phyloP scores from a whole-genome alignment of 2,113 vertebrate genomes.

The Hippocampus guttulatus region DNA sequence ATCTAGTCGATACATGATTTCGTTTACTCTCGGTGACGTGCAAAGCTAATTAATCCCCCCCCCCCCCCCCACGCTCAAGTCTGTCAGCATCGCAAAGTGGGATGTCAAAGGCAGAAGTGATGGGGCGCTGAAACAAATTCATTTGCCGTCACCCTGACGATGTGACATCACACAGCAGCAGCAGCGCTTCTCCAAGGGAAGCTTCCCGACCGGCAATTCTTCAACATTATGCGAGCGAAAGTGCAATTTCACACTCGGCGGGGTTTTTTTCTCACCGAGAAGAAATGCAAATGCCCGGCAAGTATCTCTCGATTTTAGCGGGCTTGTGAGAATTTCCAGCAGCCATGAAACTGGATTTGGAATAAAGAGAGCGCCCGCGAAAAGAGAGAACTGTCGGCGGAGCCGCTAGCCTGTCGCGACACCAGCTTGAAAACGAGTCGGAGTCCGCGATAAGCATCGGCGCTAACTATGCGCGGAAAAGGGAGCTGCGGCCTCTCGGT shows the following conservation, averaged over 20 bases:
- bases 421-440: not conserved
- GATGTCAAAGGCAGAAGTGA: not conserved
- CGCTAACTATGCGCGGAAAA: not conserved
- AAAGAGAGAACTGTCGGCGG: not conserved
- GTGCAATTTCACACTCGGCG: conserved; percentile 7
- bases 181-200: not conserved
- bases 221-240: not conserved
- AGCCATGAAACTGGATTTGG: conserved; percentile 6
- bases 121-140: not conserved
- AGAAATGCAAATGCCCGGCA: not conserved
- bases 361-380: not conserved
- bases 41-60: conserved; percentile 1
- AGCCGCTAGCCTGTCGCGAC: not conserved
- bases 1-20: not conserved
- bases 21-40: not conserved
- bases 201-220: not conserved
- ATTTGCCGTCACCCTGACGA: not conserved
- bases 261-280: not conserved
- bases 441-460: not conserved
- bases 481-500: not conserved
- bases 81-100: not conserved
- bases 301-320: not conserved
- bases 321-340: conserved; percentile 4
- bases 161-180: not conserved
- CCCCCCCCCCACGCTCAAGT: not conserved